A percentile compares a stretch with the other conserved stretches of the same genome.
These are phyloP conservation scores for Sminthurinus aureus DNA, from an alignment of 2,888 invertebrate genomes.

Conservation along the genomic window DNA sequence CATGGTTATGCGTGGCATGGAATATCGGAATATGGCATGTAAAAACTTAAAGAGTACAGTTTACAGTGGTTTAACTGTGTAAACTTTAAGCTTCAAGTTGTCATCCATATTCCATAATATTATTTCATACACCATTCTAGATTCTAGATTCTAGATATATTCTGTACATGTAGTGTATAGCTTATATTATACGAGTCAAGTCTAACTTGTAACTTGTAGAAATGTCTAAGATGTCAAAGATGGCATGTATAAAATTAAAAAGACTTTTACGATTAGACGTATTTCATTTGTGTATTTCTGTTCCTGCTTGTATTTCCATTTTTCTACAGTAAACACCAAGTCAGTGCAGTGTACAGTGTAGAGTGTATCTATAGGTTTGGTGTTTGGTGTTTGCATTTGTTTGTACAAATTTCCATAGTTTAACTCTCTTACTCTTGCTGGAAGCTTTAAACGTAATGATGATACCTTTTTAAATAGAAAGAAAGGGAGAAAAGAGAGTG, in stretches of 20 bases:
- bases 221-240: not conserved
- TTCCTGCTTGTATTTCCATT: not conserved
- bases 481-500: not conserved
- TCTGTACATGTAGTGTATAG: too few relatives aligned
- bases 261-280: constrained; percentile 38
- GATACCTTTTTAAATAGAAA: too few relatives aligned
- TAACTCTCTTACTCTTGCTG: too few relatives aligned
- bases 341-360: too few relatives aligned
- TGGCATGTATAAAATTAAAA: constrained; percentile 38
- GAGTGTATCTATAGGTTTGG: too few relatives aligned
- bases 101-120: not conserved
- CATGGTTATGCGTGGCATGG: too few relatives aligned
- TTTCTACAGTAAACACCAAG: not conserved
- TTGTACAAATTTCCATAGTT: too few relatives aligned
- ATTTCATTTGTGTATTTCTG: constrained; percentile 17
- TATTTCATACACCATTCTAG: too few relatives aligned
- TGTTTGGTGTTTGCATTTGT: too few relatives aligned
- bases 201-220: not conserved
- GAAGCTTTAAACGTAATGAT: too few relatives aligned
- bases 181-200: not conserved
- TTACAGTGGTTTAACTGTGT: not conserved
- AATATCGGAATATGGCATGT: too few relatives aligned
- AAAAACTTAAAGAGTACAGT: not conserved
- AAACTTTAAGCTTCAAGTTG: not conserved
- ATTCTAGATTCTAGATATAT: too few relatives aligned